A percentile compares a stretch with the other conserved stretches of the same genome.
These are phyloP conservation scores for Drymonia ruficornis DNA, from an alignment of 2,888 invertebrate species.

Conservation along the genomic window DNA sequence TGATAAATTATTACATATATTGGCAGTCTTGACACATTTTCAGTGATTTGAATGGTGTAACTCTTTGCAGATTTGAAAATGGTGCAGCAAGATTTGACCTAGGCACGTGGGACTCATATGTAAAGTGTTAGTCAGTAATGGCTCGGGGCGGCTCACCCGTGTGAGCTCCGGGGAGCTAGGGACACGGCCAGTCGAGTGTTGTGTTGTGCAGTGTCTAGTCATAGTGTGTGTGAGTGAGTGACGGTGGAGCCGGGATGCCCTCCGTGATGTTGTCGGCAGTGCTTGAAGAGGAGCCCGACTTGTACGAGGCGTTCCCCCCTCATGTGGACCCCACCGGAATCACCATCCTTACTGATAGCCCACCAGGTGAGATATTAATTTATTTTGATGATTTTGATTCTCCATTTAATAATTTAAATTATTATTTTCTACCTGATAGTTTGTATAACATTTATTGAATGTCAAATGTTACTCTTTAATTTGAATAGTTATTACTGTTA, in stretches of 20 bases:
- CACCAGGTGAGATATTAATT: constrained; percentile 69
- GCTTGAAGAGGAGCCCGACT: constrained; percentile 90
- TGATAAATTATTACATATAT: constrained; percentile 50
- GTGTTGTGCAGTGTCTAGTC: constrained; percentile 77
- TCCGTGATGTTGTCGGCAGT: constrained; percentile 90
- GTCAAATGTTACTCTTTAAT: background rate
- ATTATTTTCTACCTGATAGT: no score
- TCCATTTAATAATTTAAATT: background rate
- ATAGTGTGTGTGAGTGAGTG: constrained; percentile 66
- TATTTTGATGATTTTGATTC: background rate
- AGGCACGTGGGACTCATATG: constrained; percentile 58
- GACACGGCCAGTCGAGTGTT: constrained; percentile 64
- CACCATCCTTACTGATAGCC: constrained; percentile 88
- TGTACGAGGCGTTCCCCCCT: constrained; percentile 91
- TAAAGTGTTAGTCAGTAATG: constrained; percentile 59
- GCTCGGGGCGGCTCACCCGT: constrained; percentile 68
- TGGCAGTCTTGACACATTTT: constrained; percentile 51
- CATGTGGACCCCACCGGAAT: constrained; percentile 93
- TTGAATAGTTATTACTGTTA: background rate
- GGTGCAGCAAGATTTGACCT: constrained; percentile 85
- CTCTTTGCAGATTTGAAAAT: constrained; percentile 80
- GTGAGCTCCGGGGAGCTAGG: constrained; percentile 68
- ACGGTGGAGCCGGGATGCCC: constrained; percentile 75
- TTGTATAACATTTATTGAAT: background rate
- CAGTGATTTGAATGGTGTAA: constrained; percentile 57